Percentiles rank a stretch among this genome's conserved stretches.
These are phyloP conservation scores for Trididemnum nubilum DNA, from an alignment of 23 tunicate species.

Conservation along the genomic window DNA sequence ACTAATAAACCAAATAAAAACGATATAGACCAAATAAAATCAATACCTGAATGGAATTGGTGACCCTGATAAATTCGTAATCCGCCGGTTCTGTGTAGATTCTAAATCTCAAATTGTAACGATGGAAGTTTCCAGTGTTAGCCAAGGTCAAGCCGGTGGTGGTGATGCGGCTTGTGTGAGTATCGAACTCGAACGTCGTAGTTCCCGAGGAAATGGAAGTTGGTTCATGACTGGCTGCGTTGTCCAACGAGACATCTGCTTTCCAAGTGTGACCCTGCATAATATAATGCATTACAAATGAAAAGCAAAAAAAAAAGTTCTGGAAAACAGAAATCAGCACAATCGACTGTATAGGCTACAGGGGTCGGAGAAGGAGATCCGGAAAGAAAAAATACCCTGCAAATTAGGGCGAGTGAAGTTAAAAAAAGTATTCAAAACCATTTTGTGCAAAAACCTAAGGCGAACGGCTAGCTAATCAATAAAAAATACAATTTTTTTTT, in stretches of 20 bases:
- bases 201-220: neutral
- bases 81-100: slow-evolving; percentile 57
- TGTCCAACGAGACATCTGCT: slow-evolving; percentile 38
- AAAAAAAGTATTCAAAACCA: too few relatives aligned
- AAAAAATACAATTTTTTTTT: too few relatives aligned
- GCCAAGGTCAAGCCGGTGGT: slow-evolving; percentile 49
- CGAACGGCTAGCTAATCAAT: too few relatives aligned
- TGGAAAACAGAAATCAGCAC: neutral
- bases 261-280: slow-evolving; percentile 74
- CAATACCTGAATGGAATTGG: neutral
- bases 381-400: too few relatives aligned
- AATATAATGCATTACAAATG: neutral
- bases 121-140: slow-evolving; percentile 39
- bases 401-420: too few relatives aligned
- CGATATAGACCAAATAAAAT: too few relatives aligned
- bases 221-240: neutral
- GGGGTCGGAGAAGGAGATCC: too few relatives aligned
- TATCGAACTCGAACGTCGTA: slow-evolving; percentile 54
- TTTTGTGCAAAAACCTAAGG: too few relatives aligned
- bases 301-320: neutral
- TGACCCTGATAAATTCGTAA: neutral
- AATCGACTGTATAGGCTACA: neutral
- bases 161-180: slow-evolving; percentile 24
- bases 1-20: too few relatives aligned
- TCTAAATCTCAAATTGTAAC: slow-evolving; percentile 56